Base-by-base conservation (phyloP, 2,888 invertebrate species). In the Drosophila seclusa region DNA sequence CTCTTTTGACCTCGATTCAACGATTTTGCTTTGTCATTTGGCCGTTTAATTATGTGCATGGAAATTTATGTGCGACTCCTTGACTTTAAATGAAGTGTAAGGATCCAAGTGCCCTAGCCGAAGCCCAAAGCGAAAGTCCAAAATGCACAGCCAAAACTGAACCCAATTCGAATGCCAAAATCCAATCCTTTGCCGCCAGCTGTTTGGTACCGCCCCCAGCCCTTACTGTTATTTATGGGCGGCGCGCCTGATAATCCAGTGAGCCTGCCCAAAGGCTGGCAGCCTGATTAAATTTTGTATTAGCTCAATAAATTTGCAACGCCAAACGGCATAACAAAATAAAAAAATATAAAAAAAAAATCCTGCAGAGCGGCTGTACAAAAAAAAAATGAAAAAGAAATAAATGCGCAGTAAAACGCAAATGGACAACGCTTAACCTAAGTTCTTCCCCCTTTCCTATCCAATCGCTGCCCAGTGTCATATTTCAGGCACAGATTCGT, bases 31-130 rank as follows among this genome's bases (percentile, higher is more conserved):
- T 84, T 89, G 90, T 89, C 86, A 85, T 90, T 89, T 76, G 87
- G 73, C 70, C 84, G 86, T 90, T 90, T 90, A 90, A 90, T 90
- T 90, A 90, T 90, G 90, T 90, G 89, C 90, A 90, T 90, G 90
- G 81, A 83, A 89, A 88, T 89, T 86, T 90, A 84, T 90, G 82
- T 82, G 83, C 88, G 82, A 85, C 79, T 85, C 76, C 83, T 85
- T 80, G 82, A 80, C 77, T 87, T 87, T 85, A 87, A 90, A 89
- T 89, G 85, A 90, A 85, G 81, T 88, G 83, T 83, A 86, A 87
- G 82, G 78, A 75, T 62, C 59, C 59, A 59, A 67, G 45, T 57
- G 69, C 54, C 68, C 52, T 31, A 32, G 34, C 72, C 57, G 54
- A 38, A 31, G 34, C 61, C 50, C 27, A 36, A 42, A 42, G 42